Evolutionary conservation across 2,797 vertebrate genomes (phyloP), one percentile per base, ranked within the genome.

Genomic region (Esox masquinongy): DNA sequence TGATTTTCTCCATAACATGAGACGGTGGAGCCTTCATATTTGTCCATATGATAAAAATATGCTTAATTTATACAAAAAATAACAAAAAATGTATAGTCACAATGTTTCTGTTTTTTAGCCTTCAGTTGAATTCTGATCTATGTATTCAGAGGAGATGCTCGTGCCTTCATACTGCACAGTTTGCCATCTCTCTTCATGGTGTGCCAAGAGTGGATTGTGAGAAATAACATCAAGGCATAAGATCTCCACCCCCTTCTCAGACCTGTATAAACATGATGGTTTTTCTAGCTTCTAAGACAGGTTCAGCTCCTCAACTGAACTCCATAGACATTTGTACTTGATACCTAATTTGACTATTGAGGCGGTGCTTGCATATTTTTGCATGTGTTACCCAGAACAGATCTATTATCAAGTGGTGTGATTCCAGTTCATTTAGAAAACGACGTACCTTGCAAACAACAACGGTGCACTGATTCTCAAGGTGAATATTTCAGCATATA

Each of bases 401-500:
- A 61, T 61, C 56, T 12, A 61, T 22, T 61, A 56, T 68, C 34
- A 68, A 70, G 22, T n/a, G 53, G 8, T 70, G 36, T 50, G 68
- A 59, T 53, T 63, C 49, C 36, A 53, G 53, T 67, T 72, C 53
- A 75, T 14, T 59, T 71, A 47, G 73, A 72, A 67, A 70, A 74
- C 61, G 72, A 56, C 34, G 29, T 31, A 53, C 8, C 34, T 14
- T 17, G 39, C 8, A 43, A 56, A 39, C 61, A 70, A 66, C 16
- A 72, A 29, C 22, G 17, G 70, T 76, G 70, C 59, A 73, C 49
- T 36, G 39, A 68, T 61, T 61, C 47, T 79, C 80, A 77, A 70
- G 71, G 75, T 86, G 82, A 82, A 73, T 78, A 72, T 81, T 72
- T 68, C 78, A 83, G 72, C 59, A 82, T 87, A 69, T 75, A 51